A percentile compares a stretch with the other conserved stretches of the same genome.
Evolutionary conservation across 64 coral and sea anemone species (phyloP).

Genomic region (Pocillopora damicornis): DNA sequence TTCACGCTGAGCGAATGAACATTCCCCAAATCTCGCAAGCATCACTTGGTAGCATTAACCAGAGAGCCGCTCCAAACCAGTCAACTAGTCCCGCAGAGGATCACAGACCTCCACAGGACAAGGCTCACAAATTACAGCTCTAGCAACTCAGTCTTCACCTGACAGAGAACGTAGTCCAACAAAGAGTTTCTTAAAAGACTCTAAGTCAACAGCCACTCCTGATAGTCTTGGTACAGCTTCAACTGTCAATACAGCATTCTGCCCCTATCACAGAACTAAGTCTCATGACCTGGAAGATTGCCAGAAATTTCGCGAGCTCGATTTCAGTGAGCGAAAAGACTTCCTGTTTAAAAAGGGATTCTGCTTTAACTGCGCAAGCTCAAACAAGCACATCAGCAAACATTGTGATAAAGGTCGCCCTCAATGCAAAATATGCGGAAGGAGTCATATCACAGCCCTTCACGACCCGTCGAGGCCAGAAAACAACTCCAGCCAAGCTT

Average conservation of each 20-base stretch:
- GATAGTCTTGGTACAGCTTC: not conserved
- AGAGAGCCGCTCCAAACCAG: not conserved
- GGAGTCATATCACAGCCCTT: conserved; percentile 46
- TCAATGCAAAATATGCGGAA: conserved; percentile 47
- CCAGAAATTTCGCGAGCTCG: conserved; percentile 59
- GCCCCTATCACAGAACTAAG: conserved; percentile 42
- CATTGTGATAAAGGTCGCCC: conserved; percentile 35
- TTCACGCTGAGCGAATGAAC: conserved; percentile 61
- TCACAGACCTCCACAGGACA: no score
- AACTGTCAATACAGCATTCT: not conserved
- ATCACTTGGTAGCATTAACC: not conserved
- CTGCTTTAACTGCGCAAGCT: conserved; percentile 47
- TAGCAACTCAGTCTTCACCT: not conserved
- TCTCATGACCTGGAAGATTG: conserved; percentile 47
- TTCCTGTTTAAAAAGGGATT: conserved; percentile 53
- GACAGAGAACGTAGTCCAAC: not conserved
- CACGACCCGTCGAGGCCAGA: conserved; percentile 1
- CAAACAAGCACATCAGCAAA: conserved; percentile 28
- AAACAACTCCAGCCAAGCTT: not conserved
- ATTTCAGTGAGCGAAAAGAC: conserved; percentile 14
- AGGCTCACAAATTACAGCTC: not conserved
- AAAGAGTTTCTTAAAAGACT: not conserved
- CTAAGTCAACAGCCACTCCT: not conserved
- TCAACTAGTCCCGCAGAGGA: no score
- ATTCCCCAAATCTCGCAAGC: conserved; percentile 42